Conservation (phyloP, 2,113 vertebrate species). For the Syngnathus floridae region DNA sequence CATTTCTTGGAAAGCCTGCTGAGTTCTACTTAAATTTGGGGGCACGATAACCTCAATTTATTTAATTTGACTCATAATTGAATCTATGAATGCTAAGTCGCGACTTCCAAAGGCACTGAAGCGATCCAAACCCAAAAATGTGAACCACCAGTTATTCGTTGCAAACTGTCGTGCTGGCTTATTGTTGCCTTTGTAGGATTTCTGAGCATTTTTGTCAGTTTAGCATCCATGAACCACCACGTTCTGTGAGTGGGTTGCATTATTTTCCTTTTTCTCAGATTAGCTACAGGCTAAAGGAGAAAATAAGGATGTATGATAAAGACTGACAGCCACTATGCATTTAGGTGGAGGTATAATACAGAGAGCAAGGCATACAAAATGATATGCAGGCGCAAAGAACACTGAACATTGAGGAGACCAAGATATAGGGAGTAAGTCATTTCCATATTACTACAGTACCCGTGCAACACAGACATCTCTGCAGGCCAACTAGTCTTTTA, state of each 20-base stretch:
- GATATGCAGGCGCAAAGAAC: conserved; percentile 22
- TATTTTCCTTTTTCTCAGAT: background rate
- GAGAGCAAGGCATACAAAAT: conserved; percentile 23
- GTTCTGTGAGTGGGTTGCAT: background rate
- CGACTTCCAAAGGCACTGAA: too few species aligned
- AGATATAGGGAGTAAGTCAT: conserved; percentile 35
- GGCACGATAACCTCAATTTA: too few species aligned
- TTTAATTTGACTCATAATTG: too few species aligned
- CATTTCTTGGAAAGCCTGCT: too few species aligned
- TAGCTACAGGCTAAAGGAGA: background rate
- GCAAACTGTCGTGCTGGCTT: background rate
- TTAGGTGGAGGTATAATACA: conserved; percentile 12
- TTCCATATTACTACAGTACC: conserved; percentile 50
- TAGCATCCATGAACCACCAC: background rate
- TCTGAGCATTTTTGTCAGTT: background rate
- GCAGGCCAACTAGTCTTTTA: conserved; percentile 65
- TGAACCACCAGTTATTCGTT: background rate
- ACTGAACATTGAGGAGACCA: conserved; percentile 18
- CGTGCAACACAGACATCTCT: conserved; percentile 50
- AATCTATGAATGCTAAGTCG: too few species aligned
- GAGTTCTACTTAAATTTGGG: too few species aligned
- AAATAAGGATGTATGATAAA: conserved; percentile 37
- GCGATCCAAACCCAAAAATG: background rate
- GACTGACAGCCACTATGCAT: conserved; percentile 1
- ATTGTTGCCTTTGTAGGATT: background rate